Evolutionary conservation across 2,888 invertebrate genomes (phyloP).

Genomic region (Scaptomyza tumidula): DNA sequence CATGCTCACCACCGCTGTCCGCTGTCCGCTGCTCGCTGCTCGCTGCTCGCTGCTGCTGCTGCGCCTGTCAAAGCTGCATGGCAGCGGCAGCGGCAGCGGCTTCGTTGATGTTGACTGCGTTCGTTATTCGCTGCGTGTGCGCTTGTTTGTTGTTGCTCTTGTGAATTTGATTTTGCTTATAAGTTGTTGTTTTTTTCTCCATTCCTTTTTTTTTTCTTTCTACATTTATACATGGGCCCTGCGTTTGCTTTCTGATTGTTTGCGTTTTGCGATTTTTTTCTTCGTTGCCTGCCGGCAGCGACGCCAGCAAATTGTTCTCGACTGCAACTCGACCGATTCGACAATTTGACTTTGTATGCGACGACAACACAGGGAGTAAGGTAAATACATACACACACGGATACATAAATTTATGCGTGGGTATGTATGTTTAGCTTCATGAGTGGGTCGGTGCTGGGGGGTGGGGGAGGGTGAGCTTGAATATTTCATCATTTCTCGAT

Average conservation of each 20-base stretch:
- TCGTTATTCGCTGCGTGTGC: constrained; percentile 37
- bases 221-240: constrained; percentile 51
- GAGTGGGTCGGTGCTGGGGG: not conserved
- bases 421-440: not conserved
- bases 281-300: constrained; percentile 49
- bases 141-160: constrained; percentile 46
- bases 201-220: constrained; percentile 5
- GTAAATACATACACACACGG: constrained; percentile 14
- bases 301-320: constrained; percentile 20
- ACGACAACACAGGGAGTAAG: constrained; percentile 23
- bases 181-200: constrained; percentile 33
- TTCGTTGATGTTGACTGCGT: constrained; percentile 43
- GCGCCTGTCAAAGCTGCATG: constrained; percentile 60
- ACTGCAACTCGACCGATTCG: constrained; percentile 19
- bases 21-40: constrained; percentile 10
- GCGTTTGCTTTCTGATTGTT: constrained; percentile 66
- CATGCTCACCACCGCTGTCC: constrained; percentile 65
- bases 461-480: constrained; percentile 11
- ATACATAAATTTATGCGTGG: constrained; percentile 3
- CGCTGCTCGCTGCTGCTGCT: constrained; percentile 22
- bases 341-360: constrained; percentile 57
- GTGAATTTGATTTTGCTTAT: constrained; percentile 76
- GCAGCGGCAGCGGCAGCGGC: constrained; percentile 46
- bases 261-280: constrained; percentile 49
- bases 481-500: constrained; percentile 65